Percentiles rank a stretch among this genome's conserved stretches.
These are phyloP conservation scores for Drosophila colorata DNA, from an alignment of 2,888 invertebrate species.

Conservation along the genomic window DNA sequence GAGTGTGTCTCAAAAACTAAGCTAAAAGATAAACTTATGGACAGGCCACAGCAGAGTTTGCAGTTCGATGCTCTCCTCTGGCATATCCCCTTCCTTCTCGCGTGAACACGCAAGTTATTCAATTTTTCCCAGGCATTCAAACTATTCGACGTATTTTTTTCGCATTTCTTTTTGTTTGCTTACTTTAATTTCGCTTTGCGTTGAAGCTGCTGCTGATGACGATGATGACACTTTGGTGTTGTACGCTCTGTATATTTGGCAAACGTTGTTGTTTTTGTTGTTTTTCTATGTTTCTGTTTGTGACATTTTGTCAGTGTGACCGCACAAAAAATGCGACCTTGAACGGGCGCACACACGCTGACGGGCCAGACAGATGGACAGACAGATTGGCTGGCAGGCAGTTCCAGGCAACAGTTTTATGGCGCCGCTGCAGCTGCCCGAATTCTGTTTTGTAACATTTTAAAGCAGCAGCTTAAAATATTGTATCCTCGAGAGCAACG, in stretches of 20 bases:
- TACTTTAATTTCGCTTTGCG: slow-evolving; percentile 60
- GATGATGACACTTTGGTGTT: slow-evolving; percentile 9
- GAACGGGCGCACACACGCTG: slow-evolving; percentile 52
- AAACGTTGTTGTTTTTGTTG: slow-evolving; percentile 13
- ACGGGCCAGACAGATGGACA: slow-evolving; percentile 9
- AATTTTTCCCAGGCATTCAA: slow-evolving; percentile 18
- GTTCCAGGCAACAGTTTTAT: slow-evolving; percentile 43
- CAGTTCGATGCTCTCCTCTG: slow-evolving; percentile 8
- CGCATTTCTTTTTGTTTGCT: slow-evolving; percentile 34
- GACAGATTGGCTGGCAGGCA: slow-evolving; percentile 4
- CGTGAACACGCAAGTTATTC: slow-evolving; percentile 23
- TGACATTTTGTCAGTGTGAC: slow-evolving; percentile 59
- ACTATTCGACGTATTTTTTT: slow-evolving; percentile 21
- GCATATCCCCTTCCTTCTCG: slow-evolving; percentile 1
- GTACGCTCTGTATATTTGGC: slow-evolving; percentile 22
- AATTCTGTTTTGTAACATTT: slow-evolving; percentile 49
- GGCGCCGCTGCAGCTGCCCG: slow-evolving; percentile 40
- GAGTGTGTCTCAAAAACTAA: slow-evolving; percentile 30
- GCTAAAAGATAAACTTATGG: slow-evolving; percentile 44
- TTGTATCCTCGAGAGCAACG: slow-evolving; percentile 45
- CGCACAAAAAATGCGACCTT: slow-evolving; percentile 61
- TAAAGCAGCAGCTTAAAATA: slow-evolving; percentile 38
- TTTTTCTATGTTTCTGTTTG: slow-evolving; percentile 56
- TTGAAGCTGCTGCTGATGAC: slow-evolving; percentile 33
- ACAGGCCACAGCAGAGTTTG: slow-evolving; percentile 11